Evolutionary conservation across 2,797 vertebrate species (phyloP).

Genomic region (Cygnus olor): DNA sequence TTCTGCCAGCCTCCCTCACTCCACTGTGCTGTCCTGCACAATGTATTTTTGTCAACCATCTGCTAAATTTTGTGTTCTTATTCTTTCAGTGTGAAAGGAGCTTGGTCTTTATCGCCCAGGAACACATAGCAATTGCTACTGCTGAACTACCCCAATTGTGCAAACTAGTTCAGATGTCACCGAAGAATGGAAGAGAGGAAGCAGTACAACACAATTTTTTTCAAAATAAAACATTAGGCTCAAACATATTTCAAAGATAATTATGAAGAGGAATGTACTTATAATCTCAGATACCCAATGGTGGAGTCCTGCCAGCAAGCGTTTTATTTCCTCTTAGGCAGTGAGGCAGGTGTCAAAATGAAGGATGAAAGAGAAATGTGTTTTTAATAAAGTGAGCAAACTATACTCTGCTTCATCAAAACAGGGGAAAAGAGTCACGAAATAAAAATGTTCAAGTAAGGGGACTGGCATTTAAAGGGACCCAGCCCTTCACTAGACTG

Average conservation of each 20-base stretch:
- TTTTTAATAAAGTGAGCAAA: conserved; percentile 65
- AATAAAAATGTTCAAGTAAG: conserved; percentile 73
- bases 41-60: not conserved
- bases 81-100: not conserved
- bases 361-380: conserved; percentile 45
- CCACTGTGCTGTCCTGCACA: not conserved
- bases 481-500: conserved; percentile 40
- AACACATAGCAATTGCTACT: not conserved
- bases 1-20: not conserved
- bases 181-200: conserved; percentile 19
- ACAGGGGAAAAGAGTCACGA: conserved; percentile 68
- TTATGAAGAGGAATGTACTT: conserved; percentile 9
- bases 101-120: not conserved
- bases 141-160: not conserved
- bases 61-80: not conserved
- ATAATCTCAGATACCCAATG: conserved; percentile 6
- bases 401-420: conserved; percentile 69
- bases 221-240: not conserved
- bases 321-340: conserved; percentile 54
- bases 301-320: conserved; percentile 34
- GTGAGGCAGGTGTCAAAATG: conserved; percentile 42
- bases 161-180: not conserved
- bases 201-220: fast-evolving
- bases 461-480: conserved; percentile 69
- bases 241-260: conserved; percentile 35